Conservation (phyloP, 2,888 invertebrate species). For the Romanomermis culicivorax region DNA sequence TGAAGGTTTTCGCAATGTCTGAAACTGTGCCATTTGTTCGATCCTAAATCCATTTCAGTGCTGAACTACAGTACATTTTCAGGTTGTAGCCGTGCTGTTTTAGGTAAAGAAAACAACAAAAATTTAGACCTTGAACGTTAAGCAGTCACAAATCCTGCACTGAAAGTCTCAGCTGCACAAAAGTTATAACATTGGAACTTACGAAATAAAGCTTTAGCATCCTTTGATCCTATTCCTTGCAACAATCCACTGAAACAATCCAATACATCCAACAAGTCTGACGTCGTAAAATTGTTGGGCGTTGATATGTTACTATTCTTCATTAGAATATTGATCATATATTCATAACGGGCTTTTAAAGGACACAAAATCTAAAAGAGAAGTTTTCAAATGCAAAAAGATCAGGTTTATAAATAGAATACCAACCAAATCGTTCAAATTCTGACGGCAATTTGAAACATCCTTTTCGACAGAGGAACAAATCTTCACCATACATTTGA, state of each 20-base stretch:
- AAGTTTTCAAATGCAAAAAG: background rate
- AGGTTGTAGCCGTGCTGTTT: no score
- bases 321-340: background rate
- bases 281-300: slow-evolving; percentile 35
- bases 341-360: slow-evolving; percentile 26
- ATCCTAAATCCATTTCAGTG: no score
- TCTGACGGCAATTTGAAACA: no score
- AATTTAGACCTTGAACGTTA: no score
- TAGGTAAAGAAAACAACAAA: no score
- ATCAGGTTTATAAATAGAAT: background rate
- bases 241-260: slow-evolving; percentile 43
- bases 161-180: no score
- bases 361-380: slow-evolving; percentile 33
- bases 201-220: slow-evolving; percentile 37
- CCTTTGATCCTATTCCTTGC: slow-evolving; percentile 39
- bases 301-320: background rate
- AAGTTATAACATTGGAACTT: no score
- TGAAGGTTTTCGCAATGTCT: no score
- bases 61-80: no score
- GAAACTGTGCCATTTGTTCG: no score
- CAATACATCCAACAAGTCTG: slow-evolving; percentile 48
- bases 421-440: no score
- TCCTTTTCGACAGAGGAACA: slow-evolving; percentile 19
- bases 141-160: no score
- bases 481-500: slow-evolving; percentile 45